These are phyloP conservation scores for Yponomeuta cagnagella DNA, from an alignment of 2,888 invertebrate species.

Conservation along the genomic window DNA sequence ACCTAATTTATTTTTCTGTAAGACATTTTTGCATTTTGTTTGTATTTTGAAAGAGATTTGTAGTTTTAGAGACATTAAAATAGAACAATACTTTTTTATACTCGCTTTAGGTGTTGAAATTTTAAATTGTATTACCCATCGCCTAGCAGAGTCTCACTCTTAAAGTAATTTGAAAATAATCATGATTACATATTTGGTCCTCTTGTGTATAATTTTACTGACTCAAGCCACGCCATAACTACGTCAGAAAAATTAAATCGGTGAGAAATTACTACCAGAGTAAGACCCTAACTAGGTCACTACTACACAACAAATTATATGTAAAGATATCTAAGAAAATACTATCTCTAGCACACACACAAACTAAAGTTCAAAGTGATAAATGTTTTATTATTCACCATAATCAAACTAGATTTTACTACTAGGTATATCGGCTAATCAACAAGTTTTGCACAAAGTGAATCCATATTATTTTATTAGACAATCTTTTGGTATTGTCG, in stretches of 20 bases:
- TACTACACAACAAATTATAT: not conserved
- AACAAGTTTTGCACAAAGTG: not conserved
- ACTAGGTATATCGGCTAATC: too few species aligned
- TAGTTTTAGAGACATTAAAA: slow-evolving; percentile 33
- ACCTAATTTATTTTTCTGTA: slow-evolving; percentile 30
- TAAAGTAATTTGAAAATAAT: not conserved
- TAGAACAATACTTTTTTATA: slow-evolving; percentile 26
- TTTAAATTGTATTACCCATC: not conserved
- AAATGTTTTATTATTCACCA: not conserved
- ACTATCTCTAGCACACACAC: not conserved
- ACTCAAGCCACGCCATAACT: too few species aligned
- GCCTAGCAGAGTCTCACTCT: not conserved
- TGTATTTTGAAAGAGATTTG: slow-evolving; percentile 48
- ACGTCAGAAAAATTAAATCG: not conserved
- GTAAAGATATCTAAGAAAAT: not conserved
- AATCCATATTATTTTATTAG: not conserved
- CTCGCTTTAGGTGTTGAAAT: slow-evolving; percentile 46
- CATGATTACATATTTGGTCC: too few species aligned
- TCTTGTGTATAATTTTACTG: too few species aligned
- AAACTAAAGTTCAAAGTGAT: not conserved
- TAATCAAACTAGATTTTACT: not conserved
- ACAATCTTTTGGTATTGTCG: not conserved
- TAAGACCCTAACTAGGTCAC: not conserved
- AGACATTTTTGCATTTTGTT: slow-evolving; percentile 62
- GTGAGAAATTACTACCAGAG: not conserved